Evolutionary conservation across 2,888 invertebrate genomes (phyloP), one percentile per base, ranked within the genome.

Genomic region (Pardosa pseudoannulata): DNA sequence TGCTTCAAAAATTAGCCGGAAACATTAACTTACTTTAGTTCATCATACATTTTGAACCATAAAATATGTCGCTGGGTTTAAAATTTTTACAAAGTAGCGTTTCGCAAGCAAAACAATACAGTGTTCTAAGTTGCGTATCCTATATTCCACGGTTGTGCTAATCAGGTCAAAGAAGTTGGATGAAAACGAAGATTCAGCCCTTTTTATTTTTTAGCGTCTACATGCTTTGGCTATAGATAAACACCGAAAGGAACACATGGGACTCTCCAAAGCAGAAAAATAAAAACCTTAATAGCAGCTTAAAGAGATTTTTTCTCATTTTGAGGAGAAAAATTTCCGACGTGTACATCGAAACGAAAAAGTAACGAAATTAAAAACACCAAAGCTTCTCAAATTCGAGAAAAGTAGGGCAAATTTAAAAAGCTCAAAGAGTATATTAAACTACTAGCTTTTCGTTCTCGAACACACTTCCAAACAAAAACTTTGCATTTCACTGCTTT

Each of bases 201-300:
- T 36, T 36, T 36, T 36, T 36, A 7, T 46, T 46, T 46, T 46
- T n/a, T 46, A 9, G 9, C 16, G 9, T 13, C 2, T 16, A 16
- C 41, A 46, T 46, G 41, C 41, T 46, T 46, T 16, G 41, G 41
- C 9, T 46, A 46, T 13, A 46, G 41, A 46, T 46, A 46, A 46
- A n/a, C 16, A 46, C 41, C 2, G 16, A 9, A 46, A 16, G 13
- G 16, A 11, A 46, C 41, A 46, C 41, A 16, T 46, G 41, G 41
- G 41, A 46, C 41, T 46, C 16, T 46, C 41, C 16, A 16, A 46
- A 46, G 16, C 9, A 46, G 41, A 46, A 46, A 46, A 46, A 46
- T 46, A n/a, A 46, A n/a, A 46, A 46, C 41, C 41, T 46, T 46
- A 46, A 46, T 46, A 46, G 41, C 41, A 46, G 41, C 41, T 16